Conservation (phyloP, 2,797 vertebrate genomes). For the Myotis daubentonii region DNA sequence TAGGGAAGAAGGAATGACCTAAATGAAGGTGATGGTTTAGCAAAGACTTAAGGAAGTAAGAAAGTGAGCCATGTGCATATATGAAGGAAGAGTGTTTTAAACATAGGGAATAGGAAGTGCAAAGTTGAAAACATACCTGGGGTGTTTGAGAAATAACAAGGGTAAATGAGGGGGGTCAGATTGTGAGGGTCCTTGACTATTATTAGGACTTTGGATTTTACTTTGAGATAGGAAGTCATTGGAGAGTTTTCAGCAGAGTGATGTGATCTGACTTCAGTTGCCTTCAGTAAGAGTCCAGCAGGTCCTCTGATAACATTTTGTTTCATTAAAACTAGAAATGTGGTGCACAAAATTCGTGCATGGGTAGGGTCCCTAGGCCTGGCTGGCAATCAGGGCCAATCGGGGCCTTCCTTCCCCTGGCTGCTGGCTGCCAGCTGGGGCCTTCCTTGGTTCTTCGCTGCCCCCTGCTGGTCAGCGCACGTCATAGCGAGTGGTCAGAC, state of each 20-base stretch:
- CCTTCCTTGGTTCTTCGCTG: no score
- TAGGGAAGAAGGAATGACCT: not conserved
- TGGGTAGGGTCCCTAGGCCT: no score
- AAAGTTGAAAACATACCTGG: not conserved
- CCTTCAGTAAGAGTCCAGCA: not conserved
- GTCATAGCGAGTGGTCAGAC: no score
- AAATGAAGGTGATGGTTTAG: not conserved
- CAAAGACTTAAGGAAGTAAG: not conserved
- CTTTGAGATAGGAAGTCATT: not conserved
- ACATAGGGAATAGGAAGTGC: not conserved
- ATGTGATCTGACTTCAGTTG: not conserved
- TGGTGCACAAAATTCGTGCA: no score
- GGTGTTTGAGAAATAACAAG: not conserved
- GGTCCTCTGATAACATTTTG: not conserved
- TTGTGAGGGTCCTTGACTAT: not conserved
- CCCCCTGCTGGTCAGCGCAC: no score
- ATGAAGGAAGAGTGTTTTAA: constrained; percentile 12
- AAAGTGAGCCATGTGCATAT: not conserved
- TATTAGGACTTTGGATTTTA: not conserved
- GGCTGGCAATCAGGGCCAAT: no score
- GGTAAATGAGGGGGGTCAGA: not conserved
- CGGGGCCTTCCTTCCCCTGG: no score
- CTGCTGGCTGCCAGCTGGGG: no score
- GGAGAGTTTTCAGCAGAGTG: not conserved
- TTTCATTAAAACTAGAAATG: not conserved